Conservation (phyloP, 2,113 vertebrate species). For the Ptyas mucosa region DNA sequence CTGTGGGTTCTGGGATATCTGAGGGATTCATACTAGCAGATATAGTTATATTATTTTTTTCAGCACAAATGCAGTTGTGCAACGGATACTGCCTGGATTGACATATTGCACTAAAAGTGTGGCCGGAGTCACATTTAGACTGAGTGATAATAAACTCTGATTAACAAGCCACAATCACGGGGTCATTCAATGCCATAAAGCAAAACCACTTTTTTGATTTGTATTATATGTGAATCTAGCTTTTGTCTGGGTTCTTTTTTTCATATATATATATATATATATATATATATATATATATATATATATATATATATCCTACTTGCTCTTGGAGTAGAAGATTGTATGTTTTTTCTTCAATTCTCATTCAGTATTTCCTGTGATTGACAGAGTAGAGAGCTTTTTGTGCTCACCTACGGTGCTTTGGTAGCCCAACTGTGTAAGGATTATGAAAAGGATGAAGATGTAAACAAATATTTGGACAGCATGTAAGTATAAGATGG, state of each 20-base stretch:
- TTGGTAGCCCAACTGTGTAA: conserved; percentile 79
- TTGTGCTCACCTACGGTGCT: conserved; percentile 78
- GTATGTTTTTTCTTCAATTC: not conserved
- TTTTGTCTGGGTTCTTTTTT: too few relatives aligned
- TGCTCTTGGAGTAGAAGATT: not conserved
- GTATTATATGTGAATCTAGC: not conserved
- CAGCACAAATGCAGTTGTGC: not conserved
- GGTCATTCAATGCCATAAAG: not conserved
- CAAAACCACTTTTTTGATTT: not conserved
- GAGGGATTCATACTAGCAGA: not conserved
- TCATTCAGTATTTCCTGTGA: conserved; percentile 1
- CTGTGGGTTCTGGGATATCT: not conserved
- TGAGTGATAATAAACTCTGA: not conserved
- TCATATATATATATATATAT: too few relatives aligned
- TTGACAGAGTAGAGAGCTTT: conserved; percentile 76
- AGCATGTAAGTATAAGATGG: conserved; percentile 72
- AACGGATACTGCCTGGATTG: not conserved
- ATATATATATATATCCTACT: too few relatives aligned
- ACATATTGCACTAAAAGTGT: not conserved
- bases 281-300: too few relatives aligned
- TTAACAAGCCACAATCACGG: not conserved
- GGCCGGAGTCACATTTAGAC: not conserved
- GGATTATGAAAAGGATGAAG: conserved; percentile 79
- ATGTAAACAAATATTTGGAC: conserved; percentile 76
- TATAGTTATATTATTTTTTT: not conserved